Percentiles rank a stretch among this genome's conserved stretches.
phyloP scores from a whole-genome alignment of 2,888 invertebrate species.

The Latrodectus hesperus region DNA sequence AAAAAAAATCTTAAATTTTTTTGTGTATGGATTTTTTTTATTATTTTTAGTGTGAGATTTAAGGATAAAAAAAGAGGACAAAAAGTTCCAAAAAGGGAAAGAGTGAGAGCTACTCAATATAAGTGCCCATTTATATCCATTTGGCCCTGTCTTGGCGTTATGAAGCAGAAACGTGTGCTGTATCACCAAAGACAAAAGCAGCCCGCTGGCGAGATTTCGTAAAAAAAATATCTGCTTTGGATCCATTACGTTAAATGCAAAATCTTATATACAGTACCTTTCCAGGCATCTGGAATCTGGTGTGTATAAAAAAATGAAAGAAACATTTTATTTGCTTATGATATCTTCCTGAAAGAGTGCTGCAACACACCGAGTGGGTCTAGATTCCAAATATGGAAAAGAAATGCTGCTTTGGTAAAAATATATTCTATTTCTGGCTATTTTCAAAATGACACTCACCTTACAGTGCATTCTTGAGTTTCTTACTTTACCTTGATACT shows the following conservation, averaged over 20 bases:
- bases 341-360: slow-evolving; percentile 35
- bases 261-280: slow-evolving; percentile 38
- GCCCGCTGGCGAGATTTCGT: slow-evolving; percentile 60
- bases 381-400: slow-evolving; percentile 31
- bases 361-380: background rate
- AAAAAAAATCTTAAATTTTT: slow-evolving; percentile 20
- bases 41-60: background rate
- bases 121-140: slow-evolving; percentile 66
- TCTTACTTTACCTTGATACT: background rate
- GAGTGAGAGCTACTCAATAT: slow-evolving; percentile 59
- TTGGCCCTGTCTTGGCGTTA: slow-evolving; percentile 60
- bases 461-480: background rate
- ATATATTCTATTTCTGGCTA: slow-evolving; percentile 51
- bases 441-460: slow-evolving; percentile 52
- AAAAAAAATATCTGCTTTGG: slow-evolving; percentile 49
- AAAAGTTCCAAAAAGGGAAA: slow-evolving; percentile 10
- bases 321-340: slow-evolving; percentile 20
- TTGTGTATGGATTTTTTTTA: slow-evolving; percentile 20
- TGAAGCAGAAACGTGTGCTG: slow-evolving; percentile 65
- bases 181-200: slow-evolving; percentile 55
- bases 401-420: slow-evolving; percentile 32
- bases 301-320: background rate
- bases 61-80: slow-evolving; percentile 25
- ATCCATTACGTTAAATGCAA: slow-evolving; percentile 65
- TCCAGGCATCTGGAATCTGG: slow-evolving; percentile 48